Evolutionary conservation across 2,113 vertebrate genomes (phyloP).

Genomic region (Myotis brandtii): DNA sequence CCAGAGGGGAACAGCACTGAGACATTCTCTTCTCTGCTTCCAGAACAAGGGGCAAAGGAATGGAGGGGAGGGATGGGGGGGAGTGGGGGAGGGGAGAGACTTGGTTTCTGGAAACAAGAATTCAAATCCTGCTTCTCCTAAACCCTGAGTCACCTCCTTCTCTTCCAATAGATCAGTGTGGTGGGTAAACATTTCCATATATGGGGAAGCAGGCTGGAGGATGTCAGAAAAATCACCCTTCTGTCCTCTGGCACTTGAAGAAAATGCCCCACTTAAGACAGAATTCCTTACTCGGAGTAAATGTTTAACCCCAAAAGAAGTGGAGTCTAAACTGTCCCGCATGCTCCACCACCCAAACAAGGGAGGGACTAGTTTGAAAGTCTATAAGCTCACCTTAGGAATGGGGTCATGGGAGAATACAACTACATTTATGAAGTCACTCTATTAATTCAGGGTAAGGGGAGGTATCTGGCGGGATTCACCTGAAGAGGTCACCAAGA

Average conservation of each 20-base stretch:
- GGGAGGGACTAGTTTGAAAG: neutral
- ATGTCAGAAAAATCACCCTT: conserved; percentile 91
- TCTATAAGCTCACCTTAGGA: neutral
- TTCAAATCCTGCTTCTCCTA: conserved; percentile 90
- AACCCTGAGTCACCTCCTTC: conserved; percentile 91
- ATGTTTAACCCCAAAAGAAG: conserved; percentile 75
- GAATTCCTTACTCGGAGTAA: conserved; percentile 75
- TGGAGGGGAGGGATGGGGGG: neutral
- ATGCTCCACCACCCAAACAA: neutral
- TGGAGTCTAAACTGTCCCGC: neutral
- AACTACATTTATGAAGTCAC: neutral
- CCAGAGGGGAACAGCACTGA: conserved; percentile 80
- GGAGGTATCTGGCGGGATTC: neutral
- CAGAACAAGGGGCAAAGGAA: conserved; percentile 80
- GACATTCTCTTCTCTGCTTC: conserved; percentile 82
- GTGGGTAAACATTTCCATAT: conserved; percentile 99
- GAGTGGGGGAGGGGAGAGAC: conserved; percentile 24
- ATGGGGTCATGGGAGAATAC: neutral
- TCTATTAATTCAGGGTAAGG: neutral
- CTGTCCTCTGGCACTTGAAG: conserved; percentile 88
- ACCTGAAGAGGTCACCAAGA: neutral
- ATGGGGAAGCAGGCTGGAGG: conserved; percentile 95
- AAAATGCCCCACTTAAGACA: conserved; percentile 87
- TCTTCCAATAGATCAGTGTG: conserved; percentile 93
- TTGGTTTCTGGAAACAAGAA: conserved; percentile 86